Conservation (phyloP, 1,140 invertebrate genomes). For the Lasioglossum baleicum region DNA sequence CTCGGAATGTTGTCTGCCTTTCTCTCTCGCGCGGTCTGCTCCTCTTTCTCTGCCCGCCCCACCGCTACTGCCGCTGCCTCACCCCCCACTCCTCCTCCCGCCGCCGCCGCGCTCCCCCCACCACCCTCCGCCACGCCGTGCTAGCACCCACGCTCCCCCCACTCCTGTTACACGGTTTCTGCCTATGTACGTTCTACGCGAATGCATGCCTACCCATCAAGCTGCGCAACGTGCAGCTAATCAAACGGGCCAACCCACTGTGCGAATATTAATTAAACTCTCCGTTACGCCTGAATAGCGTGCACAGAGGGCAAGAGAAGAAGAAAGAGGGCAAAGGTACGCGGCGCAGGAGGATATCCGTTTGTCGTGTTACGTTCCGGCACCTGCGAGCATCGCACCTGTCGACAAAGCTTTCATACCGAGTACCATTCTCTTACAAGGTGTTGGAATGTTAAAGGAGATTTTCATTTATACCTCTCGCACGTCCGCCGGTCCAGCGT, state of each 20-base stretch:
- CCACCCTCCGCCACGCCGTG: too few relatives aligned
- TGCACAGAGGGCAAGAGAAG: slow-evolving; percentile 59
- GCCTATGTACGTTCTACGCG: slow-evolving; percentile 63
- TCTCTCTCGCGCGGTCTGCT: too few relatives aligned
- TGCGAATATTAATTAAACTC: slow-evolving; percentile 77
- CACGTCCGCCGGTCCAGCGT: too few relatives aligned
- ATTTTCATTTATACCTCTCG: not conserved
- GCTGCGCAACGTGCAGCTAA: slow-evolving; percentile 71
- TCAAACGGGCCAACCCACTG: slow-evolving; percentile 73
- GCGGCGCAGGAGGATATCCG: slow-evolving; percentile 38
- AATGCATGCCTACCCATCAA: slow-evolving; percentile 73
- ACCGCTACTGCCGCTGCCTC: too few relatives aligned
- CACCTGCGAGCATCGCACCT: slow-evolving; percentile 34
- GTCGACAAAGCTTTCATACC: slow-evolving; percentile 3
- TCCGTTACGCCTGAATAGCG: slow-evolving; percentile 70
- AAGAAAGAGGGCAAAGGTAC: slow-evolving; percentile 36
- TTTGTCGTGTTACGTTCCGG: slow-evolving; percentile 28
- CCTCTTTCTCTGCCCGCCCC: not conserved
- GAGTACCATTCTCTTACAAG: not conserved
- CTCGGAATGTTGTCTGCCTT: slow-evolving; percentile 68
- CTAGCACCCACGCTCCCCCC: not conserved
- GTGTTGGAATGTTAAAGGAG: not conserved
- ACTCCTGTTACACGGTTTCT: slow-evolving; percentile 26
- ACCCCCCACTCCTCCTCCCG: not conserved
- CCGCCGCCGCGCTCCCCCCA: slow-evolving; percentile 14